These are phyloP conservation scores for Ceyx cyanopectus DNA, from an alignment of 2,113 vertebrate species.

Conservation along the genomic window DNA sequence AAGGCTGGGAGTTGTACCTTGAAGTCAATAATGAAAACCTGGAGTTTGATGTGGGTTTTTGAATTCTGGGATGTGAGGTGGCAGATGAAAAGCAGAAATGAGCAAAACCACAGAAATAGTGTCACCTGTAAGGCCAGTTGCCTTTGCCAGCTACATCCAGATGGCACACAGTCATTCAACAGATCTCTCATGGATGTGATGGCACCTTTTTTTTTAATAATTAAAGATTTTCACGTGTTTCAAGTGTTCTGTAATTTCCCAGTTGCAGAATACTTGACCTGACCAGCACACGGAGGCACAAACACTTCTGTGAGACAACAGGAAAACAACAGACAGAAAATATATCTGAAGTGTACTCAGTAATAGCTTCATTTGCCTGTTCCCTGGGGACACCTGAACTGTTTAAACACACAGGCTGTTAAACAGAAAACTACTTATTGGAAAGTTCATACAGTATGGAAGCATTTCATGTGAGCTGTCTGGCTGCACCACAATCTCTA, in stretches of 20 bases:
- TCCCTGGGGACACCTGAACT: background rate
- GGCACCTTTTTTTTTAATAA: background rate
- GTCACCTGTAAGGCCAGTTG: background rate
- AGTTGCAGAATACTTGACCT: background rate
- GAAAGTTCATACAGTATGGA: background rate
- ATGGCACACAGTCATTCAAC: background rate
- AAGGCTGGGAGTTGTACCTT: background rate
- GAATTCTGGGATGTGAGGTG: background rate
- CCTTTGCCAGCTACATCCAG: background rate
- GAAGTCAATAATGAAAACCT: background rate
- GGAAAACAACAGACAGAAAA: background rate
- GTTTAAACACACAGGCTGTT: background rate
- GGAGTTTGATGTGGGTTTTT: background rate
- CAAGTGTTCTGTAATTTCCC: background rate
- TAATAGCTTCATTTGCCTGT: background rate
- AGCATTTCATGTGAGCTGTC: background rate
- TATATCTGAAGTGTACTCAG: background rate
- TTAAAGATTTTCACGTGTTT: background rate
- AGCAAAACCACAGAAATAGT: background rate
- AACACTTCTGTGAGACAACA: background rate
- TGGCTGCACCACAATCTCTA: background rate
- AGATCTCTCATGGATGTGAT: accelerated
- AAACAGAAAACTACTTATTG: slow-evolving; percentile 1
- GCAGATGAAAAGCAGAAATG: background rate
- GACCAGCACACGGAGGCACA: background rate